Base-by-base conservation (phyloP, 2,888 invertebrate genomes). In the Drosophila glabriapex region DNA sequence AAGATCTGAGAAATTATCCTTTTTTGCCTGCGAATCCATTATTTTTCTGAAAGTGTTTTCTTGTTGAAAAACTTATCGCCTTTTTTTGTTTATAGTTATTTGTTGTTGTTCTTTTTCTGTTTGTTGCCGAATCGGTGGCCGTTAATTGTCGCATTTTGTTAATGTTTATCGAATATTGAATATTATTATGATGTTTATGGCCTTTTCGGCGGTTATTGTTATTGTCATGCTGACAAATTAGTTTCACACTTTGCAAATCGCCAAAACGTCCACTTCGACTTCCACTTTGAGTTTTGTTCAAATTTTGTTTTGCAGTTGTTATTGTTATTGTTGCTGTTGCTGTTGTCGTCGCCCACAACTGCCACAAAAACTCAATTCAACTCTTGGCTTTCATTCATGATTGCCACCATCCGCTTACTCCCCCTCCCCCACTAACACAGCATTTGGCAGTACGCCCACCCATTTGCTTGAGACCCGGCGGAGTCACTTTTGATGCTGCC, bases 171-270 rank as follows among this genome's bases (percentile, higher is more conserved):
- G 87, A 83, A 81, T 86, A 83, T 86, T 86, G 87, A 85, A 83
- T 89, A 84, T 86, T 86, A 85, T 89, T 86, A 84, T 85, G 83
- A 89, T 83, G 83, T 83, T 86, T 89, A 89, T 85, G 69, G 86
- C 82, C 75, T 83, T 84, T 84, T 83, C 74, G 76, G 82, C 85
- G 76, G 76, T 89, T 89, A 89, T 86, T 86, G 78, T 89, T 89
- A 89, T 89, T 87, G 87, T 87, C 89, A 80, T 78, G 79, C 89
- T 87, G 86, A 87, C 86, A 87, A 87, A 87, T 87, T 87, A 85
- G 89, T 89, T 89, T 87, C 86, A 87, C 86, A 87, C 86, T 89
- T 83, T 82, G 83, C 83, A 73, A 80, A 81, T 78, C 75, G 68
- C 71, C 66, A 67, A 68, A 68, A 49, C 62, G 66, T 62, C 63